Base-by-base conservation (phyloP, 2,797 vertebrate species). In the Triplophysa yarkandensis region DNA sequence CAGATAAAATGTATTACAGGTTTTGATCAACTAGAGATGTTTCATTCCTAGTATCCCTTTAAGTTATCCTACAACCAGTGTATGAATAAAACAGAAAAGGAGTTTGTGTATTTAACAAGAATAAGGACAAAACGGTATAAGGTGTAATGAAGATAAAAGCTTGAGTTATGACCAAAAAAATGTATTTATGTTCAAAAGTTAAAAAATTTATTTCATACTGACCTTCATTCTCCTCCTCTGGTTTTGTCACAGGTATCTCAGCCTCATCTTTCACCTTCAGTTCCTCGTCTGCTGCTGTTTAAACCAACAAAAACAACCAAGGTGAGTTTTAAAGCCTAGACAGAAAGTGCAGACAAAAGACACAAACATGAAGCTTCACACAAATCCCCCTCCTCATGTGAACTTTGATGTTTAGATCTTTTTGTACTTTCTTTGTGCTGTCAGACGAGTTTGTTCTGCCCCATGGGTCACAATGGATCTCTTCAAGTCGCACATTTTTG, bases 171-270 rank as follows among this genome's bases (percentile, higher is more conserved):
- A n/a, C n/a, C n/a, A n/a, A n/a, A n/a, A n/a, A n/a, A n/a, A n/a
- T n/a, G n/a, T n/a, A n/a, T n/a, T n/a, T n/a, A n/a, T n/a, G n/a
- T n/a, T n/a, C n/a, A n/a, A n/a, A n/a, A n/a, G n/a, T n/a, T n/a
- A n/a, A n/a, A n/a, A n/a, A n/a, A n/a, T n/a, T 25, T 55, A 64
- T 36, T 80, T 41, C 17, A 1, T 11, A 62, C 78, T 19, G 41
- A 84, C 84, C 82, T 84, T 82, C 28, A 65, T 68, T 82, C 39
- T 72, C 71, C 30, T 43, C 30, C 43, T 69, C 57, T 17, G 66
- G n/a, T 13, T 67, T 65, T 61, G 76, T 76, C 60, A 67, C 65
- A 21, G 30, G 34, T 36, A 11, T 19, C 36, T 77, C 64, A 30
- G 19, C 34, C 28, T 75, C 71, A 16, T 58, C 41, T 54, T 65